phyloP scores from a whole-genome alignment of 2,888 invertebrate genomes.

The Orgyia antiqua region DNA sequence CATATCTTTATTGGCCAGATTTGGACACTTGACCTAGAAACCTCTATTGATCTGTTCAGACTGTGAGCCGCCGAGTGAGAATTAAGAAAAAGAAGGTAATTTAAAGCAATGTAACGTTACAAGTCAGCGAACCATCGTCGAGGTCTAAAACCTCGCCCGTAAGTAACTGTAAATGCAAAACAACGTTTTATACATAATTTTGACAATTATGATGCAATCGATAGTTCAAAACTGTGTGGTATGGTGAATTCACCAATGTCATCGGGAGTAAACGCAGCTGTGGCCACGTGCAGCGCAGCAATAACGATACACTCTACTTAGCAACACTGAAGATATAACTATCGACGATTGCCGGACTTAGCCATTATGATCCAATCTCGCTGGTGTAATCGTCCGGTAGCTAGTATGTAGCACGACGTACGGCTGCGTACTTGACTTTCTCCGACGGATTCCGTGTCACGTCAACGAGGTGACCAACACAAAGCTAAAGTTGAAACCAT shows the following conservation, averaged over 20 bases:
- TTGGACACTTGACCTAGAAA: conserved; percentile 38
- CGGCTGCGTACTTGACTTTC: conserved; percentile 69
- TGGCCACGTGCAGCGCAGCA: conserved; percentile 32
- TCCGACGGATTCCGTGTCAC: conserved; percentile 67
- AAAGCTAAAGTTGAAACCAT: conserved; percentile 56
- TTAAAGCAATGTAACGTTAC: conserved; percentile 26
- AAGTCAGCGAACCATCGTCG: conserved; percentile 25
- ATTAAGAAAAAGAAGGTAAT: conserved; percentile 29
- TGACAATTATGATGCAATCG: conserved; percentile 14
- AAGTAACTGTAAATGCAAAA: conserved; percentile 23
- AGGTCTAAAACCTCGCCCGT: conserved; percentile 23
- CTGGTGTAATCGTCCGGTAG: conserved; percentile 50
- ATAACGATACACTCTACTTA: conserved; percentile 54
- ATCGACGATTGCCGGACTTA: conserved; percentile 48
- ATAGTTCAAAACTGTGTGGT: conserved; percentile 24
- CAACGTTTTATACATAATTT: conserved; percentile 21
- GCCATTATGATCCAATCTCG: conserved; percentile 63
- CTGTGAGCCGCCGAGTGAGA: conserved; percentile 27
- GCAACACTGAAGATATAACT: conserved; percentile 35
- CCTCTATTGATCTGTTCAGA: conserved; percentile 33
- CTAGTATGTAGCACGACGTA: conserved; percentile 54
- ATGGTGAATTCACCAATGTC: conserved; percentile 28
- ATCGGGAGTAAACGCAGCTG: conserved; percentile 24
- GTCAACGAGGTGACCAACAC: conserved; percentile 68
- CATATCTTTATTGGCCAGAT: conserved; percentile 20